A percentile compares a stretch with the other conserved stretches of the same genome.
phyloP scores from a whole-genome alignment of 2,113 vertebrate species.

The Psephotus haematonotus region DNA sequence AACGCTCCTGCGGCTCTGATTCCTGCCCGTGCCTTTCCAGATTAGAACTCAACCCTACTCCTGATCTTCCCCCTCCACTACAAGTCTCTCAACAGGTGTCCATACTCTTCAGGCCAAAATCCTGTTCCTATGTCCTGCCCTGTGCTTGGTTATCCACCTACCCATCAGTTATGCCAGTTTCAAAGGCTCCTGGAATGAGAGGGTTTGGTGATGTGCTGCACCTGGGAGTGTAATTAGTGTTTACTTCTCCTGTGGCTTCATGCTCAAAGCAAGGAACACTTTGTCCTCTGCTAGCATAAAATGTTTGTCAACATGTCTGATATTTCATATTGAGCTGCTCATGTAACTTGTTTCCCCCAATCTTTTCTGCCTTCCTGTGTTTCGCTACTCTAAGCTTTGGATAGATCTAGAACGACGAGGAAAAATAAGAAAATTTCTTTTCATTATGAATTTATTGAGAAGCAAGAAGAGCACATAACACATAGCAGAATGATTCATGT shows the following conservation, averaged over 20 bases:
- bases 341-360: not conserved
- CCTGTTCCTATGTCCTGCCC: not conserved
- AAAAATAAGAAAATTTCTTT: not conserved
- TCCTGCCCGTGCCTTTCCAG: not conserved
- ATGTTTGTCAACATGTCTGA: not conserved
- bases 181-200: not conserved
- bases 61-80: not conserved
- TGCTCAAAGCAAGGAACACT: not conserved
- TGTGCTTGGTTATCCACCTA: not conserved
- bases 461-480: not conserved
- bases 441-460: slow-evolving; percentile 44
- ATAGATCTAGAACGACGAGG: not conserved
- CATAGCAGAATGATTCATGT: not conserved
- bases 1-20: not conserved
- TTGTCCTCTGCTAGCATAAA: not conserved
- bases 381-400: not conserved
- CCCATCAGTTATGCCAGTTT: not conserved
- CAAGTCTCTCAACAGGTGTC: not conserved
- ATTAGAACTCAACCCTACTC: not conserved
- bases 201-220: not conserved
- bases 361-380: not conserved
- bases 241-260: not conserved
- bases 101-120: not conserved
- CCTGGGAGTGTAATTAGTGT: not conserved
- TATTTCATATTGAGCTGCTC: not conserved